Percentiles rank a stretch among this genome's conserved stretches.
phyloP scores from a whole-genome alignment of 2,888 invertebrate species.

The Romanomermis culicivorax region DNA sequence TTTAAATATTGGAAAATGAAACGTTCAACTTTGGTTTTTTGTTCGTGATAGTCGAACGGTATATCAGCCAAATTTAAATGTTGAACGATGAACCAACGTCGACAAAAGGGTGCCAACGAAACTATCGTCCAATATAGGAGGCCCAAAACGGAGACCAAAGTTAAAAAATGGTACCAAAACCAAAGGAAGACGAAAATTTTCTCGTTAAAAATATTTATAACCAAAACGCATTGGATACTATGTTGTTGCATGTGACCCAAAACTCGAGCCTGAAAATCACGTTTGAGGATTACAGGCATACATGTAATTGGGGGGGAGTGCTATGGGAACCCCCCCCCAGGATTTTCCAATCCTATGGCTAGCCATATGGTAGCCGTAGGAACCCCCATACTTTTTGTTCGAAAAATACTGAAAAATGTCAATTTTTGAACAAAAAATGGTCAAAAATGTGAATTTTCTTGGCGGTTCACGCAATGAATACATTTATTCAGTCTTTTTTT shows the following conservation, averaged over 20 bases:
- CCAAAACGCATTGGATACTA: slow-evolving; percentile 23
- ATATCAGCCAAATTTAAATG: neutral
- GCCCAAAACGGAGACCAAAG: neutral
- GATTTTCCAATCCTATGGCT: too few species aligned
- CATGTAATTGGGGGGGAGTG: too few species aligned
- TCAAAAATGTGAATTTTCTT: too few species aligned
- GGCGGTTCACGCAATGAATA: too few species aligned
- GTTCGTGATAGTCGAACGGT: neutral
- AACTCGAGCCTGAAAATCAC: slow-evolving; percentile 20
- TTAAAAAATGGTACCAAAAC: slow-evolving; percentile 19
- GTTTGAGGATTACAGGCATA: too few species aligned
- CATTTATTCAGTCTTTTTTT: too few species aligned
- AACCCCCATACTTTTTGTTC: too few species aligned
- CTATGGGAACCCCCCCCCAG: too few species aligned
- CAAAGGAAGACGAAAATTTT: slow-evolving; percentile 19
- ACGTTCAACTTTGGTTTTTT: slow-evolving; percentile 17
- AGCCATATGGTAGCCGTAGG: too few species aligned
- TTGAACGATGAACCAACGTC: neutral
- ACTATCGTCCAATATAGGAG: neutral
- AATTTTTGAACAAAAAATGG: too few species aligned
- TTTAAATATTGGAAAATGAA: slow-evolving; percentile 23
- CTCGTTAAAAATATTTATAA: slow-evolving; percentile 20
- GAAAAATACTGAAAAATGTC: too few species aligned
- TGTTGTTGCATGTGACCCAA: slow-evolving; percentile 27
- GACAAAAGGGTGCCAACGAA: neutral